Evolutionary conservation across 2,797 vertebrate species (phyloP), one percentile per base, ranked within the genome.

Genomic region (Chaetodon trifasciatus): DNA sequence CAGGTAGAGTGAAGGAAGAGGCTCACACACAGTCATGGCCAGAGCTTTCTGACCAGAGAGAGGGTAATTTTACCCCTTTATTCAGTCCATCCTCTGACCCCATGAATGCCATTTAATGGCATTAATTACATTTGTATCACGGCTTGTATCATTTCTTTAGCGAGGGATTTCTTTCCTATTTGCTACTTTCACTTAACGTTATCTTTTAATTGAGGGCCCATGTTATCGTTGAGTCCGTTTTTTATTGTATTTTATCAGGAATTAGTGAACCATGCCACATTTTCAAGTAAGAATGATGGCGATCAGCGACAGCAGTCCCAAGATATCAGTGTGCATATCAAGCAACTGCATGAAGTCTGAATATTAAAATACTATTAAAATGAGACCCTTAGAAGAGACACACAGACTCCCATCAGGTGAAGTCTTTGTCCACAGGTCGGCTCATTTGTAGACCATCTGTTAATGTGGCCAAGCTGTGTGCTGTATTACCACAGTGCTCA

Each of bases 1-100:
- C 93, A 97, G 98, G 98, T 98, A 90, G 10, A 57, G 44, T 16
- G 4, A 16, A 62, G 13, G 5, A 1, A 28, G 8, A 50, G 19
- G 42, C 56, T 13, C 57, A 35, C 32, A 53, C 44, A 32, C 2
- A 2, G 15, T 56, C 39, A 32, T 32, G 28, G 28, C 2, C 28
- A 32, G 9, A 15, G 11, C 60, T 49, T 8, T 11, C 17, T 24
- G n/a, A 8, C n/a, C 24, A 44, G 9, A n/a, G n/a, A n/a, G n/a
- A n/a, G n/a, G 12, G 9, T 39, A 9, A 16, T 52, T n/a, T 6
- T 15, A 11, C 15, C 39, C 10, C 15, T 70, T 52, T 32, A 21
- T 40, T 32, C 37, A 64, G 16, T 47, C 17, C 21, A 23, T 16
- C 13, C 6, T 55, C 39, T 44, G 11, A 56, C 24, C 35, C 57